Conservation (phyloP, 2,113 vertebrate genomes). For the Lagopus leucura region DNA sequence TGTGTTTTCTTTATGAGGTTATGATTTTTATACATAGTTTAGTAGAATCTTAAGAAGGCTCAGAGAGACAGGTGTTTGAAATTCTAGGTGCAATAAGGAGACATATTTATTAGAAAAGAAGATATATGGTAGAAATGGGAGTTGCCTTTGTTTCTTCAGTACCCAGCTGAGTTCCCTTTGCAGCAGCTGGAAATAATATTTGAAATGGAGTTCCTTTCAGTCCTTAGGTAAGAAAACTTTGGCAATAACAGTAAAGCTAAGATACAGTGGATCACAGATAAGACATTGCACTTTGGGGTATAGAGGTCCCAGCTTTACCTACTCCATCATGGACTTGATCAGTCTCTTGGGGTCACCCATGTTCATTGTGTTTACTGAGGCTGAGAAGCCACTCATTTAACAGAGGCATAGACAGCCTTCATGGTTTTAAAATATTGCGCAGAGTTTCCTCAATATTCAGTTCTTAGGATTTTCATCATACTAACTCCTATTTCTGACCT, state of each 20-base stretch:
- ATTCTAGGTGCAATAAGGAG: conserved; percentile 40
- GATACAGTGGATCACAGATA: not conserved
- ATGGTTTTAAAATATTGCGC: not conserved
- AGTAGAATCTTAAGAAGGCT: conserved; percentile 10
- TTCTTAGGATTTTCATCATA: not conserved
- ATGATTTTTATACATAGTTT: conserved; percentile 59
- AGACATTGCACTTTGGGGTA: not conserved
- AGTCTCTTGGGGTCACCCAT: not conserved
- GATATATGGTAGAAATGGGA: conserved; percentile 28
- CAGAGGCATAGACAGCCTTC: not conserved
- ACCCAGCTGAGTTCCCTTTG: not conserved
- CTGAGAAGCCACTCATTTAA: not conserved
- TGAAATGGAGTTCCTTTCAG: not conserved
- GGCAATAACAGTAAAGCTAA: not conserved
- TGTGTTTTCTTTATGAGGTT: conserved; percentile 63
- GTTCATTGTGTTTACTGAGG: not conserved
- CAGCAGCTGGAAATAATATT: not conserved
- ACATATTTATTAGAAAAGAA: conserved; percentile 29
- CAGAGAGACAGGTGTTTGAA: conserved; percentile 56
- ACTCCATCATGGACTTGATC: not conserved
- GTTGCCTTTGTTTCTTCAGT: not conserved
- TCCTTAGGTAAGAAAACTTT: not conserved
- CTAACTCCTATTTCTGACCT: not conserved
- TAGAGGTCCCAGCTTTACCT: not conserved
- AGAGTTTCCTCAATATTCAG: not conserved